Evolutionary conservation across 2,888 invertebrate species (phyloP), one percentile per base, ranked within the genome.

Genomic region (Exocentrus adspersus): DNA sequence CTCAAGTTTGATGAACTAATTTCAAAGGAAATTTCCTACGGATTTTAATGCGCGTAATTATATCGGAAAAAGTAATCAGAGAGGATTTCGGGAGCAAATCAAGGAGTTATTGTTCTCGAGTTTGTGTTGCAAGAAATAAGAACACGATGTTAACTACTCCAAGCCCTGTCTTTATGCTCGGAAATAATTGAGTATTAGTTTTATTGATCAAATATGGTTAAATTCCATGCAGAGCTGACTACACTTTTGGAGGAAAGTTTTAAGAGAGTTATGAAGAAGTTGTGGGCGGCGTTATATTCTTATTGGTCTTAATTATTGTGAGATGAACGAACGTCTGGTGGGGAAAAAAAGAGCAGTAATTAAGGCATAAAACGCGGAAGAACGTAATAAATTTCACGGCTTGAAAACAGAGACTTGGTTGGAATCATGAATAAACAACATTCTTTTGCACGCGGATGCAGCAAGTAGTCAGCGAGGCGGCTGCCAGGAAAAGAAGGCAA

Each of bases 361-460:
- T 69, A 69, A 69, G 69, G 69, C 67, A 64, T 69, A 69, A 67
- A 69, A 64, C 66, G 57, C 66, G 53, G 60, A 58, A 58, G 65
- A 67, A 64, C 56, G 69, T 50, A 67, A 69, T 69, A 69, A 69
- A 69, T 67, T 69, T 67, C 67, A 67, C 67, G 69, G 63, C 65
- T 62, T 62, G 63, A 69, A 66, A 62, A 61, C 64, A 62, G 64
- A 62, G 30, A 37, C n/a, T 12, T 61, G 60, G 62, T 60, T 56
- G 52, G 56, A 69, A 60, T 69, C 69, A 69, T 69, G 69, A 67
- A 67, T 67, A 69, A 67, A 67, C 69, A 69, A 46, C 57, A 57
- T 67, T 67, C 67, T 62, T 67, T 69, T 67, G 65, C 63, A 61
- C 65, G 61, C 65, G 64, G 65, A 65, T 68, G 68, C 68, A 64